phyloP scores from a whole-genome alignment of 2,797 vertebrate species.

The Silurus lanzhouensis region DNA sequence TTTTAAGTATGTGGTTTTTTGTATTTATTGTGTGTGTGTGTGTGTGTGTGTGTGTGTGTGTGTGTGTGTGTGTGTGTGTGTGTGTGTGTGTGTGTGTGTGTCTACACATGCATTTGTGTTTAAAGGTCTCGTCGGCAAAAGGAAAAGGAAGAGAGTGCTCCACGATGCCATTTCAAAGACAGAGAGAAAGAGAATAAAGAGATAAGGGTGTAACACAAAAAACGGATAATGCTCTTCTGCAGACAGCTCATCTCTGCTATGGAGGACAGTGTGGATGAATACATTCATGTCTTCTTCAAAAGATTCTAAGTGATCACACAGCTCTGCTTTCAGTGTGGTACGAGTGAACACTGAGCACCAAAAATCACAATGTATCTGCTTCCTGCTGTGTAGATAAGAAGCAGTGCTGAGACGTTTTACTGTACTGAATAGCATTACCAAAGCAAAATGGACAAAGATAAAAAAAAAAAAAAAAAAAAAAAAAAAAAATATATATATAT shows the following conservation, averaged over 20 bases:
- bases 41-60: too few relatives aligned
- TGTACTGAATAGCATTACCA: slow-evolving; percentile 15
- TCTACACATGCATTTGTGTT: neutral
- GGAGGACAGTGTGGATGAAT: slow-evolving; percentile 31
- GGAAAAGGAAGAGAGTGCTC: slow-evolving; percentile 5
- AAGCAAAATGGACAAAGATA: slow-evolving; percentile 4
- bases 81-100: neutral
- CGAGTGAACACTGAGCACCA: neutral
- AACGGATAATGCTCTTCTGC: slow-evolving; percentile 31
- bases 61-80: too few relatives aligned
- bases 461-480: neutral
- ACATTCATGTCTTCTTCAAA: slow-evolving; percentile 31
- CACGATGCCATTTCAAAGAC: slow-evolving; percentile 12
- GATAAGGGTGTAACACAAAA: slow-evolving; percentile 23
- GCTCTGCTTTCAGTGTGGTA: slow-evolving; percentile 10
- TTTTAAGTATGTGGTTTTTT: neutral
- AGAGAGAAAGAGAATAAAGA: slow-evolving; percentile 20
- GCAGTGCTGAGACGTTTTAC: neutral
- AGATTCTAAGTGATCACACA: slow-evolving; percentile 21
- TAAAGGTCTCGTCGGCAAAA: neutral
- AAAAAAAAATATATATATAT: too few relatives aligned
- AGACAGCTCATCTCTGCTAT: slow-evolving; percentile 14
- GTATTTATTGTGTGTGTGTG: too few relatives aligned
- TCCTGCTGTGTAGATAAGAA: slow-evolving; percentile 23
- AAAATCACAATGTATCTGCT: neutral